Evolutionary conservation across 2,888 invertebrate genomes (phyloP).

Genomic region (Tridacna gigas): DNA sequence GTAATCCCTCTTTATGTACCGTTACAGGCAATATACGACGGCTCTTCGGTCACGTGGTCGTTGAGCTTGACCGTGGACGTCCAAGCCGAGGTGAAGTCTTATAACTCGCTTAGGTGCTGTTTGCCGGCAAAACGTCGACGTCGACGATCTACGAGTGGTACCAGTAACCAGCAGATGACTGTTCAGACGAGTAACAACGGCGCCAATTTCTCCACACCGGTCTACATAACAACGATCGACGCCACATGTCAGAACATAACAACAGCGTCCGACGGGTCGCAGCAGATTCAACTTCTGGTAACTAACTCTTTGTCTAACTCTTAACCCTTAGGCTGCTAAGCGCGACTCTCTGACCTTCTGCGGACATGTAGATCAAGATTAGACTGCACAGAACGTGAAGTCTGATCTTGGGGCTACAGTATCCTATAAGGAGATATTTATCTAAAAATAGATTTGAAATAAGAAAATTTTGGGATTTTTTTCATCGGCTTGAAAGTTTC

Average conservation of each 20-base stretch:
- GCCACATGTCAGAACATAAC: constrained; percentile 12
- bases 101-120: constrained; percentile 9
- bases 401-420: no score
- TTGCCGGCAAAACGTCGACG: constrained; percentile 8
- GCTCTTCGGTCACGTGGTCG: not conserved
- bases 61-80: not conserved
- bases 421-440: no score
- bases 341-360: no score
- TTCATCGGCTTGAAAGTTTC: no score
- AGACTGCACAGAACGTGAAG: no score
- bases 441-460: no score
- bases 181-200: constrained; percentile 10
- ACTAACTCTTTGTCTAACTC: not conserved
- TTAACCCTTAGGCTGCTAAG: no score
- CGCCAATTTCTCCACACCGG: not conserved
- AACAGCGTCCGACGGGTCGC: not conserved
- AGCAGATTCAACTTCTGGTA: constrained; percentile 18
- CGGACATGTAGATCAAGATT: no score
- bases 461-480: no score
- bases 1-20: no score
- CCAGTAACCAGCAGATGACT: not conserved
- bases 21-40: not conserved
- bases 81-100: not conserved
- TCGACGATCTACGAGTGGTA: not conserved
- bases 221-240: constrained; percentile 1